phyloP scores from a whole-genome alignment of 1,140 invertebrate species.

The Oncopodura yosiiana region DNA sequence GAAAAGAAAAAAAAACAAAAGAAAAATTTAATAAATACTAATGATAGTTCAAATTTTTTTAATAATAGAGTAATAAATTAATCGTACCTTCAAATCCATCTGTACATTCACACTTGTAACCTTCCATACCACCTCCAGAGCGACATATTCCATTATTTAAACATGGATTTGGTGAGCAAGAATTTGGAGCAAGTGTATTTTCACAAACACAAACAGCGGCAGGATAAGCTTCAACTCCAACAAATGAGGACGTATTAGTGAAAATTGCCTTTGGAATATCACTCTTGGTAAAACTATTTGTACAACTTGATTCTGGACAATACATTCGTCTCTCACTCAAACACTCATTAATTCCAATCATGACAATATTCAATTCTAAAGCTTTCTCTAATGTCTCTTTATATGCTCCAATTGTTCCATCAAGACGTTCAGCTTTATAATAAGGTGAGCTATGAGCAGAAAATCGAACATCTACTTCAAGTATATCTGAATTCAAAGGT shows the following conservation, averaged over 20 bases:
- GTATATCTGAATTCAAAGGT: constrained; percentile 45
- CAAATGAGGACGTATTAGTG: constrained; percentile 79
- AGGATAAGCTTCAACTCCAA: constrained; percentile 70
- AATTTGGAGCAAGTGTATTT: constrained; percentile 40
- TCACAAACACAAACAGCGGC: constrained; percentile 63
- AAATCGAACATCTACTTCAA: constrained; percentile 69
- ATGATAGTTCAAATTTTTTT: no score
- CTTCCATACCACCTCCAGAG: constrained; percentile 20
- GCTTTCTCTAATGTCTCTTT: constrained; percentile 57
- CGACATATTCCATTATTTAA: constrained; percentile 43
- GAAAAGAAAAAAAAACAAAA: no score
- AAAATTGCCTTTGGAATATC: constrained; percentile 66
- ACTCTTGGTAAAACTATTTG: constrained; percentile 58
- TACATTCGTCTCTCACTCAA: constrained; percentile 56
- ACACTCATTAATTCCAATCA: constrained; percentile 82
- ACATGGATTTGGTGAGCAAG: constrained; percentile 37
- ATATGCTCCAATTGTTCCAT: constrained; percentile 60
- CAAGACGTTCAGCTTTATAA: constrained; percentile 71
- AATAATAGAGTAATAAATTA: no score
- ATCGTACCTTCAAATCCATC: constrained; percentile 63
- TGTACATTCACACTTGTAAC: constrained; percentile 50
- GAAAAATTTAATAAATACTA: no score
- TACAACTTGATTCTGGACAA: constrained; percentile 56
- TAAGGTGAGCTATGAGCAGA: constrained; percentile 87
- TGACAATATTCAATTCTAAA: constrained; percentile 59